Conservation (phyloP, 2,888 invertebrate genomes). For the Oegoconia quadripuncta region DNA sequence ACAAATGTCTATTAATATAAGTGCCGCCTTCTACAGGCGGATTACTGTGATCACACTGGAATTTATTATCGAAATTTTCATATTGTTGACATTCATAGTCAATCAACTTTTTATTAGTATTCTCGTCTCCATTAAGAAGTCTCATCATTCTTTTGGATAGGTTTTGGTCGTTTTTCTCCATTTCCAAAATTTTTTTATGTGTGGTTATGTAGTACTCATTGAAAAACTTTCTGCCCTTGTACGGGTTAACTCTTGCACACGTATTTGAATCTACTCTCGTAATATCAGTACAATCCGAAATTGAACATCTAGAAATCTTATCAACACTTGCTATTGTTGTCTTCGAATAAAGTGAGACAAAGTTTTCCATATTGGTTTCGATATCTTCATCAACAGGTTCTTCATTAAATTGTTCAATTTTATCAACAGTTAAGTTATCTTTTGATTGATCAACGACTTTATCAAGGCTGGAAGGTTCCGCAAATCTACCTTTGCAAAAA, state of each 20-base stretch:
- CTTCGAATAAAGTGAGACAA: too few species aligned
- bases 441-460: constrained; percentile 1
- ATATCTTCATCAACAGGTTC: constrained; percentile 4
- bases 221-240: constrained; percentile 44
- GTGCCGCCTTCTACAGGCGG: too few species aligned
- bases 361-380: too few species aligned
- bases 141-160: constrained; percentile 42
- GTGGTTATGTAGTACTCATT: constrained; percentile 45
- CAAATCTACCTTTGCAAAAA: constrained; percentile 77
- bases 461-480: constrained; percentile 20
- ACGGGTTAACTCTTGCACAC: constrained; percentile 46
- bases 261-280: neutral
- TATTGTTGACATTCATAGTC: neutral
- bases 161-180: constrained; percentile 54
- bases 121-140: constrained; percentile 14
- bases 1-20: too few species aligned
- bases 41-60: too few species aligned
- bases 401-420: constrained; percentile 9
- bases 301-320: neutral
- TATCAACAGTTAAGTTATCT: constrained; percentile 5
- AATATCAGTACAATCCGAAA: neutral
- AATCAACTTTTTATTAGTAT: neutral
- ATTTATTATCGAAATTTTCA: neutral
- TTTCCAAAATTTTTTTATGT: constrained; percentile 47
- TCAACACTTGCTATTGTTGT: too few species aligned